Base-by-base conservation (phyloP, 1,140 invertebrate species). In the Medauroidea extradentata region DNA sequence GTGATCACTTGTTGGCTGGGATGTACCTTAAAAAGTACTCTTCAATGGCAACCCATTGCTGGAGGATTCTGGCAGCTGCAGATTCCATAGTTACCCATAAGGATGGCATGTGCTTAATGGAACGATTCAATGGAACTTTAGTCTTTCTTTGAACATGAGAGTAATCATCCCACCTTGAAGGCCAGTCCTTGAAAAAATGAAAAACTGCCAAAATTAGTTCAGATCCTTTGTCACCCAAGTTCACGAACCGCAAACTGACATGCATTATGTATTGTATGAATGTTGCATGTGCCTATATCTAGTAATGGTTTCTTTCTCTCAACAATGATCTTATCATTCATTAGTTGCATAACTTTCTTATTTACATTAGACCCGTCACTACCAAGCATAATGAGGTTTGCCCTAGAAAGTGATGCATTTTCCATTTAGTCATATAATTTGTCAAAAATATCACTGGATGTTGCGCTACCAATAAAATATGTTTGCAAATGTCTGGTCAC, bases 301-400 rank as follows among this genome's bases (percentile, higher is more conserved):
- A 59, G 4, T 23, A 59, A 34, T 8, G 29, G 21, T 19, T 53
- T 43, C 8, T 51, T 11, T 1, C 21, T 49, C 5, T 44, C 0
- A 38, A 23, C n/a, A 13, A 53, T 51, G 2, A 53, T 24, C 5
- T 24, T 41, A 23, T 59, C 51, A 59, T 59, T 59, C 5, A 59
- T 13, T 9, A 59, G 53, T n/a, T 39, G 51, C 29, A 57, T 55
- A 8, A 68, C 57, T 16, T 59, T 67, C 50, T 68, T 67, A 39
- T 67, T 68, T 1, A 67, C 62, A 53, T 67, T 64, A 18, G 65
- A 64, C 29, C 63, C 61, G 66, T 68, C 65, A 50, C 24, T 44
- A 8, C 60, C 63, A 23, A 69, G 52, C 58, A 59, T 63, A 16
- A 65, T n/a, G 19, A 67, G 23, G 13, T 63, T 55, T 24, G 9